Evolutionary conservation across 2,888 invertebrate genomes (phyloP), one percentile per base, ranked within the genome.

Genomic region (Drosophila tanythrix): DNA sequence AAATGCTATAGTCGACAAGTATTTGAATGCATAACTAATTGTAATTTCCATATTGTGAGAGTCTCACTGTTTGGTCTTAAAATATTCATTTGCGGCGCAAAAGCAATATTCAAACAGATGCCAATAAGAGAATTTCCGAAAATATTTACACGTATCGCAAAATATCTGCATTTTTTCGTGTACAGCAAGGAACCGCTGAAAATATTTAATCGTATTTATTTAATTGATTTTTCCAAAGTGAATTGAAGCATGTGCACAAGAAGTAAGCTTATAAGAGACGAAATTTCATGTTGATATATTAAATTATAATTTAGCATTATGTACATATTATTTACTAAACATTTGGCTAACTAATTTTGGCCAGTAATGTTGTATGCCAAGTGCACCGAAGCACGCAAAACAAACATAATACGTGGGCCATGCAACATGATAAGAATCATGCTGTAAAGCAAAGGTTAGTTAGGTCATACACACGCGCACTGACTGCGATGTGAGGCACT

Each of bases 401-500:
- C 46, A 25, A 55, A 33, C 64, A 58, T 53, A 46, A 64, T 53
- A 53, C 63, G 4, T 64, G 2, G 21, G 25, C 10, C 57, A 63
- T 70, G 56, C 46, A 57, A 43, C 57, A 57, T 29, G 61, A 68
- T 53, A 29, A 13, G 15, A 63, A 69, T 61, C 60, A 60, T 52
- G 46, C 4, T 36, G 21, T 6, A 21, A 50, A 43, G n/a, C 48
- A 18, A 53, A 48, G n/a, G 25, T 40, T 35, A 48, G 33, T 35
- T 55, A 27, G 63, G 53, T 38, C 69, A 71, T 74, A 71, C 50
- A 60, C 83, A 83, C 81, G 86, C 60, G 52, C 55, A 10, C 18
- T 2, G 70, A 48, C 65, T 70, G 46, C 27, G 46, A 25, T 46
- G 25, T 15, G 46, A 46, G 46, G 50, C 63, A 46, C 52, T 48